Base-by-base conservation (phyloP, 2,888 invertebrate genomes). In the Arge pagana region DNA sequence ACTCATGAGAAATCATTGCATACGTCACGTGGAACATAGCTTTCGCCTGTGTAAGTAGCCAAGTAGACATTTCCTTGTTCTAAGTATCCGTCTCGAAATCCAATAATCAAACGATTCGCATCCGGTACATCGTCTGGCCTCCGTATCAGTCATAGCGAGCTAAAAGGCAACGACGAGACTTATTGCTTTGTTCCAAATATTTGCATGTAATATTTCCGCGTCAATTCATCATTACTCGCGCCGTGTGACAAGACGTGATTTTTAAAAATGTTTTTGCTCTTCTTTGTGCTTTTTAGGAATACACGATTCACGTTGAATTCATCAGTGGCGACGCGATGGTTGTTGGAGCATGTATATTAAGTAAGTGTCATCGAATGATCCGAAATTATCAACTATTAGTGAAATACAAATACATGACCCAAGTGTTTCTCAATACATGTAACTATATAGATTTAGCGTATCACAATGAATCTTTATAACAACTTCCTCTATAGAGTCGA, bases 381-480 rank as follows among this genome's bases (percentile, higher is more conserved):
- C 23, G 3, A 19, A n/a, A n/a, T n/a, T n/a, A n/a, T n/a, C n/a
- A n/a, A n/a, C n/a, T 19, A 19, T 10, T 37, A 19, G n/a, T 10
- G 6, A 40, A 15, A 24, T 42, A n/a, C n/a, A 30, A 30, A 42
- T 31, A 33, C 31, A 16, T 31, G 11, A 40, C 23, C 30, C 11
- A 16, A 8, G 7, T 4, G 7, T 16, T 10, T 37, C 16, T 2
- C 7, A 15, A 15, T 48, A 28, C 30, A 18, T 53, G 24, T 37
- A 49, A 45, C 53, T 53, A 49, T 52, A 52, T 56, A 50, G 50
- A 55, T 56, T 56, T n/a, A n/a, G n/a, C n/a, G 52, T 67, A 66
- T 67, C 67, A 67, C 65, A 67, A 61, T 63, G 42, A 56, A 59
- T 62, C 57, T 55, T 54, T 56, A 54, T 54, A 56, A 51, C 16